Evolutionary conservation across 2,113 vertebrate species (phyloP).

Genomic region (Syngnathoides biaculeatus): DNA sequence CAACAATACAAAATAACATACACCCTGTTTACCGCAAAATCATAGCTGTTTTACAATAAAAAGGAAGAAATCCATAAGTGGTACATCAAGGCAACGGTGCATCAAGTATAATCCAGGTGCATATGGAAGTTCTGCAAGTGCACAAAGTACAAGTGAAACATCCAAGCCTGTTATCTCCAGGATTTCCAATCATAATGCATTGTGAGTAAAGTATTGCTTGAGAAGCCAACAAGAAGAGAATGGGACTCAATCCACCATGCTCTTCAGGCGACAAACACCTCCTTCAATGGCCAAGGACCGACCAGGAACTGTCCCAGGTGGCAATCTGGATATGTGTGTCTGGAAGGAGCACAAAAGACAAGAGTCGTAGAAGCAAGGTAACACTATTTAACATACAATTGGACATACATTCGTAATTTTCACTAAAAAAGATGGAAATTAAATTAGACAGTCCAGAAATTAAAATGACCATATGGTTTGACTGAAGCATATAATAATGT

Average conservation of each 20-base stretch:
- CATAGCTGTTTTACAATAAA: constrained; percentile 64
- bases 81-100: constrained; percentile 49
- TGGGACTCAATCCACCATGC: constrained; percentile 72
- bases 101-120: constrained; percentile 62
- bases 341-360: constrained; percentile 63
- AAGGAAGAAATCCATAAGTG: constrained; percentile 36
- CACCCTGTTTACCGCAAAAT: constrained; percentile 69
- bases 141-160: constrained; percentile 72
- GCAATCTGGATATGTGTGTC: constrained; percentile 98
- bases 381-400: background rate
- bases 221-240: constrained; percentile 38
- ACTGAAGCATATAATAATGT: too few species aligned
- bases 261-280: constrained; percentile 91
- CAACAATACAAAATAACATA: constrained; percentile 50
- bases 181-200: constrained; percentile 24
- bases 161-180: constrained; percentile 59
- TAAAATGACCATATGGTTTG: too few species aligned
- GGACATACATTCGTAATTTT: background rate
- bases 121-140: constrained; percentile 64
- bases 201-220: constrained; percentile 47
- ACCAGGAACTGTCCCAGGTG: constrained; percentile 90
- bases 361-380: background rate
- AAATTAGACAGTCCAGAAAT: background rate
- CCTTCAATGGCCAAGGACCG: constrained; percentile 98
- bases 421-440: background rate